Percentiles rank a stretch among this genome's conserved stretches.
These are phyloP conservation scores for Xylota segnis DNA, from an alignment of 2,888 invertebrate species.

Conservation along the genomic window DNA sequence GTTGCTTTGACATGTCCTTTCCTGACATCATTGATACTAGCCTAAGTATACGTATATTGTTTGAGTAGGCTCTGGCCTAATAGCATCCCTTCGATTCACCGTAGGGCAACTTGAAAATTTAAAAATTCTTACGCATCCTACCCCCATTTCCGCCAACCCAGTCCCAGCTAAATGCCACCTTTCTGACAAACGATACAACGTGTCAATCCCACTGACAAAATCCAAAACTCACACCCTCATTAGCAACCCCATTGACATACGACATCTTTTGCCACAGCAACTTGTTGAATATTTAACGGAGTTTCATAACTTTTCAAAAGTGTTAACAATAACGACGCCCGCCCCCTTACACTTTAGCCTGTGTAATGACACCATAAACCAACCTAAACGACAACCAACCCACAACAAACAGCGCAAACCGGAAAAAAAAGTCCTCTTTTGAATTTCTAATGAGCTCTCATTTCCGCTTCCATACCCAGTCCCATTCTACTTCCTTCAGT, in stretches of 20 bases:
- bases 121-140: too few species aligned
- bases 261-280: slow-evolving; percentile 5
- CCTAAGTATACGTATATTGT: too few species aligned
- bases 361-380: slow-evolving; percentile 38
- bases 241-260: slow-evolving; percentile 26
- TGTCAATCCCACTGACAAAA: slow-evolving; percentile 1
- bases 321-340: slow-evolving; percentile 46
- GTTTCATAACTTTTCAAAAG: slow-evolving; percentile 58
- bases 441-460: slow-evolving; percentile 65
- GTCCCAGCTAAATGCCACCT: background rate
- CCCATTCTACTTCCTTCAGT: background rate
- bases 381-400: slow-evolving; percentile 20
- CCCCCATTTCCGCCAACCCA: background rate
- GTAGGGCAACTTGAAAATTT: too few species aligned
- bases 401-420: slow-evolving; percentile 1
- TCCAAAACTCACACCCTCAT: background rate
- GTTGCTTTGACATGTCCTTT: too few species aligned
- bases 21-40: too few species aligned
- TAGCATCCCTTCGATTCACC: too few species aligned
- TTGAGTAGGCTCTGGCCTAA: too few species aligned
- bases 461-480: background rate
- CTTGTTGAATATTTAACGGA: slow-evolving; percentile 72
- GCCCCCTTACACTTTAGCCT: background rate
- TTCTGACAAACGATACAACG: background rate
- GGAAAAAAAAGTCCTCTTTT: slow-evolving; percentile 32